Evolutionary conservation across 2,888 invertebrate genomes (phyloP).

Genomic region (Acronicta alni): DNA sequence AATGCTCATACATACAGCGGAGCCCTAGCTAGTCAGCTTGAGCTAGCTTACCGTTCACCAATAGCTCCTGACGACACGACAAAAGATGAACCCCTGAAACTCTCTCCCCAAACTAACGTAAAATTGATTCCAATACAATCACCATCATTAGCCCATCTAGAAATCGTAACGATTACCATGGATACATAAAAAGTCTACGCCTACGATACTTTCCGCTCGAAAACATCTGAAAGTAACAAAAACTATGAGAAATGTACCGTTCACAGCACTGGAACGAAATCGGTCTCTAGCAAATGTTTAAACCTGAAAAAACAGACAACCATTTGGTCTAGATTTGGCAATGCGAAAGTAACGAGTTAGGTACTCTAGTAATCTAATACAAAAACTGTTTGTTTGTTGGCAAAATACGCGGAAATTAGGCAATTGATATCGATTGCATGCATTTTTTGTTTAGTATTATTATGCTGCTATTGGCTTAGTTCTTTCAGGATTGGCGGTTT

Average conservation of each 20-base stretch:
- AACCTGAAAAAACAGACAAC: constrained; percentile 30
- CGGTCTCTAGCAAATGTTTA: constrained; percentile 32
- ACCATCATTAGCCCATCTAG: constrained; percentile 22
- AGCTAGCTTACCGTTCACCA: too few relatives aligned
- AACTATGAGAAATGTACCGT: constrained; percentile 44
- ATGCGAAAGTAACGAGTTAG: constrained; percentile 21
- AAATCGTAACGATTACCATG: constrained; percentile 10
- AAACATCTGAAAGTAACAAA: constrained; percentile 53
- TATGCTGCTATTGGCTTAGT: background rate
- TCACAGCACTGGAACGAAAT: constrained; percentile 24
- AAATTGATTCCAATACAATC: constrained; percentile 13
- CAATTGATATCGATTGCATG: constrained; percentile 1
- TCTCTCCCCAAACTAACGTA: constrained; percentile 14
- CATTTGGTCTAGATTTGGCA: constrained; percentile 42
- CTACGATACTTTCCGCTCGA: constrained; percentile 41
- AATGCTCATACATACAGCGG: too few relatives aligned
- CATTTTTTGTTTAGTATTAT: background rate
- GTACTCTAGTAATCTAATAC: constrained; percentile 13
- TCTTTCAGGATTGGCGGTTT: too few relatives aligned
- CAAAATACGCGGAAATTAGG: constrained; percentile 11
- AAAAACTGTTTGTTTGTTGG: constrained; percentile 13
- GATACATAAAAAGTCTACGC: constrained; percentile 21
- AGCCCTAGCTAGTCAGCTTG: too few relatives aligned
- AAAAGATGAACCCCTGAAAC: background rate
- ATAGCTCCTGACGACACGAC: background rate